Base-by-base conservation (phyloP, 2,888 invertebrate genomes). In the Nephrotoma flavescens region DNA sequence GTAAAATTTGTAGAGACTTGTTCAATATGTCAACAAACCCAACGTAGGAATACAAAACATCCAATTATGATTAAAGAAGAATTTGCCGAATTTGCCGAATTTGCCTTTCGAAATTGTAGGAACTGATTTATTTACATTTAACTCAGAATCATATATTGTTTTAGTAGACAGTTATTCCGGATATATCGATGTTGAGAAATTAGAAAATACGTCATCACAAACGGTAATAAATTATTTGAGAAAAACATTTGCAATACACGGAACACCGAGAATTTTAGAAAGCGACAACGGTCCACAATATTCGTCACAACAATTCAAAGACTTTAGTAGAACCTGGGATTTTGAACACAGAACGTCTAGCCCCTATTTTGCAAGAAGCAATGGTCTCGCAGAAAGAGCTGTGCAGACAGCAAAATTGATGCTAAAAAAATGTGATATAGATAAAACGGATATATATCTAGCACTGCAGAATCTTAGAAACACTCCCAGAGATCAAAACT, bases 281-380 rank as follows among this genome's bases (percentile, higher is more conserved):
- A 87, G 87, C 5, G 89, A 89, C 57, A 88, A 88, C 41, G 88
- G 88, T 15, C 87, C 88, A 86, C 88, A 89, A 86, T 89, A 88
- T 86, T 87, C 57, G 6, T 86, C 87, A 3, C 71, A 86, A 42
- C 86, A 89, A 88, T 88, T 89, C 12, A 88, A 88, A 87, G 44
- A 86, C 9, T 89, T 89, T 87, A 86, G 88, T 19, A 87, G 86
- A 47, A 87, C 88, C 19, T 88, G 87, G 71, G 87, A 88, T 4
- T 88, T 89, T 45, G 11, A 45, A 45, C 45, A 45, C 11, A 6
- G 6, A 6, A 42, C 42, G 6, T 42, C 42, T 6, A 42, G 42
- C 6, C 42, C 42, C 6, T 42, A 42, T 6, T 42, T 6, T 42
- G 5, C 42, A 4, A 42, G 42, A 87, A 87, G 41, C 87, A 89